Conservation (phyloP, 2,797 vertebrate genomes). For the Hypotaenidia philippensis region DNA sequence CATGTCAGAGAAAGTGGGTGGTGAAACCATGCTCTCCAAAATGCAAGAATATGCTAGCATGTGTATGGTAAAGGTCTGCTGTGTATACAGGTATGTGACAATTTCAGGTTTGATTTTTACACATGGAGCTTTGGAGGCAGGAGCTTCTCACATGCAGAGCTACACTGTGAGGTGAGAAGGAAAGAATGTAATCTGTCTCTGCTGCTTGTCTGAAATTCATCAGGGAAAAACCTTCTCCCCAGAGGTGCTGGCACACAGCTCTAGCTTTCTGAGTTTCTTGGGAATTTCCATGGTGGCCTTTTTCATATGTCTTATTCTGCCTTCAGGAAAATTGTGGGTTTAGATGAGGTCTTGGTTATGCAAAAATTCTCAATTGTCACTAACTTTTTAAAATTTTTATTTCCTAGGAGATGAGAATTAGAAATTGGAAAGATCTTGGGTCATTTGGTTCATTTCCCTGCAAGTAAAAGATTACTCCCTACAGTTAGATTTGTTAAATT, state of each 20-base stretch:
- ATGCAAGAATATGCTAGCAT: background rate
- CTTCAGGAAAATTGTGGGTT: background rate
- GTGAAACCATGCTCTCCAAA: background rate
- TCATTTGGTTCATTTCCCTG: background rate
- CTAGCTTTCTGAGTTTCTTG: background rate
- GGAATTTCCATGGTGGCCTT: background rate
- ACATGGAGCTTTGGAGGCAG: background rate
- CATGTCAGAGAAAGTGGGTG: background rate
- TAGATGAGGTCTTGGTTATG: background rate
- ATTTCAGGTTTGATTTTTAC: background rate
- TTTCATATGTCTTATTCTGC: background rate
- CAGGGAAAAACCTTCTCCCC: background rate
- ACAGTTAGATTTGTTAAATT: conserved; percentile 44
- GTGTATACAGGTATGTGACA: background rate
- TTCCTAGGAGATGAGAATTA: background rate
- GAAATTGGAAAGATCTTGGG: conserved; percentile 11
- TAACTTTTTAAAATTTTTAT: conserved; percentile 6
- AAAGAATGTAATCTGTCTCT: background rate
- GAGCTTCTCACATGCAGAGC: accelerated
- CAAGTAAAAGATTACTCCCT: conserved; percentile 15
- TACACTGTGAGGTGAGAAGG: background rate
- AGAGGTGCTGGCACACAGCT: background rate
- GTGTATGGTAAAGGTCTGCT: background rate
- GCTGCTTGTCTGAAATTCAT: background rate
- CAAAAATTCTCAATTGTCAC: background rate